Evolutionary conservation across 2,888 invertebrate species (phyloP).

Genomic region (Volucella inanis): DNA sequence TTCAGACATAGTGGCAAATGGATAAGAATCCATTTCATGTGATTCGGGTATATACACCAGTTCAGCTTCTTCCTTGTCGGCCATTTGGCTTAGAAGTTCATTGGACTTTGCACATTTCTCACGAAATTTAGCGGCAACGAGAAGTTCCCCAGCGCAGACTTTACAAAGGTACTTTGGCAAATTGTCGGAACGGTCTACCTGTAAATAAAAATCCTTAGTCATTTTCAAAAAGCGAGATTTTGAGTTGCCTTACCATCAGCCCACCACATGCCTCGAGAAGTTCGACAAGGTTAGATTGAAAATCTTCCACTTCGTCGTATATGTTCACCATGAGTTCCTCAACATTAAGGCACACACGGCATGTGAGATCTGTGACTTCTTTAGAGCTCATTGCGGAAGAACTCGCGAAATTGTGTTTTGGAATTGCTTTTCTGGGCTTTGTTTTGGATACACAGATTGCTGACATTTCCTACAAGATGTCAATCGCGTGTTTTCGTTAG

Average conservation of each 20-base stretch:
- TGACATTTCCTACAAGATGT: no score
- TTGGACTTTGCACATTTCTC: conserved; percentile 79
- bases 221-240: no score
- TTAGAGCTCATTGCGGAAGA: conserved; percentile 17
- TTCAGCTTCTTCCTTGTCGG: not conserved
- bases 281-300: conserved; percentile 78
- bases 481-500: no score
- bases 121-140: conserved; percentile 80
- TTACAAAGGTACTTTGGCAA: conserved; percentile 80
- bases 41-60: not conserved
- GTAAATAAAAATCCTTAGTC: not conserved
- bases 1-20: conserved; percentile 21
- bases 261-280: conserved; percentile 79
- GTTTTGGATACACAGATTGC: no score
- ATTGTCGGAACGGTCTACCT: conserved; percentile 78
- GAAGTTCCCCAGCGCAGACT: conserved; percentile 80
- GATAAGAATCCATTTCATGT: not conserved
- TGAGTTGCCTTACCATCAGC: conserved; percentile 75
- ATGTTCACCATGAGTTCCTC: conserved; percentile 80
- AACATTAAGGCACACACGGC: conserved; percentile 80
- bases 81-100: conserved; percentile 70
- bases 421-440: no score
- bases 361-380: conserved; percentile 77
- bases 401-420: no score
- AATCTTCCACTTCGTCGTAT: conserved; percentile 80